Conservation (phyloP, 2,797 vertebrate genomes). For the Ciconia nigra region DNA sequence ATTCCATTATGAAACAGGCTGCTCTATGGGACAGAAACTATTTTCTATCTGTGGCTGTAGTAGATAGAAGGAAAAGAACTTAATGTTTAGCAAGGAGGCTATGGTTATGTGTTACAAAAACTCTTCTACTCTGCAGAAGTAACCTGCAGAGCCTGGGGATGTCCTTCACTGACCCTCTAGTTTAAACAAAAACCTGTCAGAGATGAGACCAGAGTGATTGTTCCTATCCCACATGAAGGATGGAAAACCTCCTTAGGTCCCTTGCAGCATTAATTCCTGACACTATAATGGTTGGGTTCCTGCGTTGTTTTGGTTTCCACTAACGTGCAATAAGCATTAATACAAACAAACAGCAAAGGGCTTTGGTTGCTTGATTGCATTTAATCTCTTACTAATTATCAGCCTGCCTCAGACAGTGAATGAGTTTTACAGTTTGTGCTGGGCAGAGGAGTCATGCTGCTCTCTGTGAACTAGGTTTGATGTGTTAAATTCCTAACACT, state of each 20-base stretch:
- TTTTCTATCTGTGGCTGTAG: neutral
- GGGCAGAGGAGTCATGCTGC: neutral
- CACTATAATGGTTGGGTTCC: neutral
- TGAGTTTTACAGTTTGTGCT: neutral
- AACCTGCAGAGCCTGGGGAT: neutral
- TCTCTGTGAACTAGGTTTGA: neutral
- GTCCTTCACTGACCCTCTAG: neutral
- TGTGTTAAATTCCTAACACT: neutral
- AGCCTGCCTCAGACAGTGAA: neutral
- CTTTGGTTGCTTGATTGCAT: neutral
- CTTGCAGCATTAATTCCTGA: neutral
- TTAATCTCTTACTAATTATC: constrained; percentile 14
- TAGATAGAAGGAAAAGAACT: neutral
- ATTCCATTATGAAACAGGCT: neutral
- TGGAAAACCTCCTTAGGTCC: neutral
- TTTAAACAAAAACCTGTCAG: neutral
- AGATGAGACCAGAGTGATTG: neutral
- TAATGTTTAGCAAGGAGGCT: neutral
- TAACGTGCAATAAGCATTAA: neutral
- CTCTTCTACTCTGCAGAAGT: neutral
- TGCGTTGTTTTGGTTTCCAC: neutral
- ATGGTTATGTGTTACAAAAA: neutral
- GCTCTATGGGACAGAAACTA: neutral
- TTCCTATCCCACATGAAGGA: neutral
- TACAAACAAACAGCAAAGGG: neutral